A percentile compares a stretch with the other conserved stretches of the same genome.
Evolutionary conservation across 2,797 vertebrate species (phyloP).

Genomic region (Artibeus lituratus): DNA sequence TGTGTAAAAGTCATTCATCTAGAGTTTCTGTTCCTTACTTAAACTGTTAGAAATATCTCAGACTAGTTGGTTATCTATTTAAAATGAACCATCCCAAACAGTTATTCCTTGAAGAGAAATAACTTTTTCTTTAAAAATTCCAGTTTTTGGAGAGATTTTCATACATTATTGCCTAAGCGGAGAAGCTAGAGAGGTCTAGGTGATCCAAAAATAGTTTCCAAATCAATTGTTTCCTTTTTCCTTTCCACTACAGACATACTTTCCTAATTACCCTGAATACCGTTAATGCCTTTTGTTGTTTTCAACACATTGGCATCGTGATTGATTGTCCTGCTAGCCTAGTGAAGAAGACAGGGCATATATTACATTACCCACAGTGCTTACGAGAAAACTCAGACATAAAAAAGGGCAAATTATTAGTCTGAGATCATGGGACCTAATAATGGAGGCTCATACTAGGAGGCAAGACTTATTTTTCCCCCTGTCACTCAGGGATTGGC

Average conservation of each 20-base stretch:
- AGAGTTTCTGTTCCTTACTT: neutral
- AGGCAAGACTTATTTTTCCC: neutral
- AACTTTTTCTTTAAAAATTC: neutral
- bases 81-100: neutral
- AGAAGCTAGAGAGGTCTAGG: slow-evolving; percentile 10
- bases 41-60: neutral
- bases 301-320: slow-evolving; percentile 1
- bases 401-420: neutral
- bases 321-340: slow-evolving; percentile 34
- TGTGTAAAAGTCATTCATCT: neutral
- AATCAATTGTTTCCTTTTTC: neutral
- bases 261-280: slow-evolving; percentile 36
- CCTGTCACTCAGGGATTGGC: neutral
- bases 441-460: neutral
- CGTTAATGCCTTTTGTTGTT: slow-evolving; percentile 38
- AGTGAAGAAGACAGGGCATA: neutral
- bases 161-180: neutral
- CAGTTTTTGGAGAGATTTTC: neutral
- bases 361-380: neutral
- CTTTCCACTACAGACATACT: slow-evolving; percentile 13
- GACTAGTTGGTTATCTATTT: neutral
- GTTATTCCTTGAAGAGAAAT: neutral
- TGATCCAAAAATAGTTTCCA: slow-evolving; percentile 46
- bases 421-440: neutral
- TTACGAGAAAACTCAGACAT: neutral